Evolutionary conservation across 1,140 invertebrate genomes (phyloP).

Genomic region (Zaprionus kolodkinae): DNA sequence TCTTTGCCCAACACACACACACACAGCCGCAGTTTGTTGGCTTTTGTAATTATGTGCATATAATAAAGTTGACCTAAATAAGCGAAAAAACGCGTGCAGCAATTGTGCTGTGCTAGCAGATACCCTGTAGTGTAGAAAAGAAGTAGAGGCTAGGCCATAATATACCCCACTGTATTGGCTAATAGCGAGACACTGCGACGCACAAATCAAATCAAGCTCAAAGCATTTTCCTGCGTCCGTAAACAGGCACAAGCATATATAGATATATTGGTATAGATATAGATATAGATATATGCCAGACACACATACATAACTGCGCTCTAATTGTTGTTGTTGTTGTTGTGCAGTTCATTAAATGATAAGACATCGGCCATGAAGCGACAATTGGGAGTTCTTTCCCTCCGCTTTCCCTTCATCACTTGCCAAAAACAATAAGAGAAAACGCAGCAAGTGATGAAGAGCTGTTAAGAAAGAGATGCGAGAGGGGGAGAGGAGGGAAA

Average conservation of each 20-base stretch:
- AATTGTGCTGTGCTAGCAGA: not conserved
- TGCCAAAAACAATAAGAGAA: conserved; percentile 37
- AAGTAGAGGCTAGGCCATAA: not conserved
- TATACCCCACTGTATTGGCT: not conserved
- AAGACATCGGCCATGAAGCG: conserved; percentile 64
- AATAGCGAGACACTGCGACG: conserved; percentile 10
- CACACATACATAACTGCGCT: not conserved
- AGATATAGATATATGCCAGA: conserved; percentile 1
- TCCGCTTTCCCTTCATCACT: conserved; percentile 17
- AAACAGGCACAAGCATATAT: conserved; percentile 8
- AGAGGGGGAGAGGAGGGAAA: not conserved
- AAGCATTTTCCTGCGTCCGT: conserved; percentile 16
- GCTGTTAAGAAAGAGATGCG: not conserved
- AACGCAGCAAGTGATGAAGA: not conserved
- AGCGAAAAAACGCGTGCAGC: conserved; percentile 23
- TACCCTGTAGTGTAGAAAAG: not conserved
- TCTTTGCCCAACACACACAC: conserved; percentile 66
- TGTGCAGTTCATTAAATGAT: conserved; percentile 76
- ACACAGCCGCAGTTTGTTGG: conserved; percentile 60
- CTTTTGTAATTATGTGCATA: conserved; percentile 80
- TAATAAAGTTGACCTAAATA: conserved; percentile 80
- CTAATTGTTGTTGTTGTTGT: conserved; percentile 2
- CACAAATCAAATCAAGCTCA: conserved; percentile 19
- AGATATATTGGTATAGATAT: conserved; percentile 7
- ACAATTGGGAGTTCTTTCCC: conserved; percentile 43